A percentile compares a stretch with the other conserved stretches of the same genome.
phyloP scores from a whole-genome alignment of 1,140 invertebrate species.

The Diuraphis noxia region DNA sequence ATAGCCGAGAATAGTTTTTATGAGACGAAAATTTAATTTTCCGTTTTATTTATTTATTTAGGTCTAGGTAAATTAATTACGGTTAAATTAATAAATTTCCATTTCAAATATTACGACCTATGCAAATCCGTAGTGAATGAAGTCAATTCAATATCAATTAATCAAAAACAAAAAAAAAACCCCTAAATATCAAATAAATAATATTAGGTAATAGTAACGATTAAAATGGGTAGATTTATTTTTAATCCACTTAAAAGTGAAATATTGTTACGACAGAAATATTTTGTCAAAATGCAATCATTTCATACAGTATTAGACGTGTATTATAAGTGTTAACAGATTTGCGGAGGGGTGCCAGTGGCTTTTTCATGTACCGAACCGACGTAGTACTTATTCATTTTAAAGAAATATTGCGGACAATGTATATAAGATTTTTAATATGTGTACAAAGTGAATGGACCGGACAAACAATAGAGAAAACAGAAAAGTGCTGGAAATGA shows the following conservation, averaged over 20 bases:
- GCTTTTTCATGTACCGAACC: neutral
- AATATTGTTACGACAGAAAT: too few species aligned
- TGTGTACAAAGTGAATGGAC: neutral
- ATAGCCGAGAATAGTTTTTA: neutral
- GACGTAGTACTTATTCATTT: neutral
- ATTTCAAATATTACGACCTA: neutral
- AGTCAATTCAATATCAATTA: too few species aligned
- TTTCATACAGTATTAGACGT: too few species aligned
- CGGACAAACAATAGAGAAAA: neutral
- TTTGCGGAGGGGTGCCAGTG: too few species aligned
- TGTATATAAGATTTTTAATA: neutral
- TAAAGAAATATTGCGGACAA: neutral
- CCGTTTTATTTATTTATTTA: neutral
- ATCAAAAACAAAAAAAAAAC: too few species aligned
- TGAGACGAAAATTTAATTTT: neutral
- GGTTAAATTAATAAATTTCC: neutral
- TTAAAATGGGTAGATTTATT: neutral
- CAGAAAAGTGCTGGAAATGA: neutral
- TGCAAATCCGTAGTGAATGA: neutral
- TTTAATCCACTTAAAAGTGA: too few species aligned
- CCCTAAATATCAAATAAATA: neutral
- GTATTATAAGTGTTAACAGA: too few species aligned
- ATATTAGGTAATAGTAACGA: too few species aligned
- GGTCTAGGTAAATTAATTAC: too few species aligned
- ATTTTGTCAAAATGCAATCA: too few species aligned